Evolutionary conservation across 2,113 vertebrate genomes (phyloP).

Genomic region (Tragelaphus scriptus): DNA sequence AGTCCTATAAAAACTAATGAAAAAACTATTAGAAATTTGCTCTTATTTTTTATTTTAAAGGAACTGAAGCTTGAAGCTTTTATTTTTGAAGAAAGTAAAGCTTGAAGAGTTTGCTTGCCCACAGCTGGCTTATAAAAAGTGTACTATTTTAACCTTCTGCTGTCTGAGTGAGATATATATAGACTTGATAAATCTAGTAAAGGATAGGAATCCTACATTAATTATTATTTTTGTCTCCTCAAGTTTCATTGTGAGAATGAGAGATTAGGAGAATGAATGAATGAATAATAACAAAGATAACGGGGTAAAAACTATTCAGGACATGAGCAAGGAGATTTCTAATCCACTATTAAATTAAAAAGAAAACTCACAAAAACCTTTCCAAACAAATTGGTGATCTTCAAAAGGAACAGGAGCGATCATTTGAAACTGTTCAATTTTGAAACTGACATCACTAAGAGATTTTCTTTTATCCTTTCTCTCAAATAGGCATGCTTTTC

Average conservation of each 20-base stretch:
- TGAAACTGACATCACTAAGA: neutral
- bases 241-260: neutral
- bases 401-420: neutral
- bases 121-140: neutral
- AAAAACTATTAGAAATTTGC: neutral
- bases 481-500: neutral
- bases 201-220: neutral
- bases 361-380: neutral
- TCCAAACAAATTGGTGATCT: neutral
- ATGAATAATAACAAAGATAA: neutral
- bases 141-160: neutral
- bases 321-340: neutral
- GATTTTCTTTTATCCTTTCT: neutral
- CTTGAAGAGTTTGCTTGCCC: neutral
- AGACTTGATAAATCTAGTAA: neutral
- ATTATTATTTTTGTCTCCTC: neutral
- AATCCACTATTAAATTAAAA: neutral
- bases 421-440: neutral
- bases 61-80: neutral
- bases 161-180: neutral
- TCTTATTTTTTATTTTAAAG: neutral
- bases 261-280: neutral
- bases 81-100: neutral
- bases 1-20: neutral
- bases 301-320: neutral